Conservation (phyloP, 1,140 invertebrate species). For the Eriosoma lanigerum region DNA sequence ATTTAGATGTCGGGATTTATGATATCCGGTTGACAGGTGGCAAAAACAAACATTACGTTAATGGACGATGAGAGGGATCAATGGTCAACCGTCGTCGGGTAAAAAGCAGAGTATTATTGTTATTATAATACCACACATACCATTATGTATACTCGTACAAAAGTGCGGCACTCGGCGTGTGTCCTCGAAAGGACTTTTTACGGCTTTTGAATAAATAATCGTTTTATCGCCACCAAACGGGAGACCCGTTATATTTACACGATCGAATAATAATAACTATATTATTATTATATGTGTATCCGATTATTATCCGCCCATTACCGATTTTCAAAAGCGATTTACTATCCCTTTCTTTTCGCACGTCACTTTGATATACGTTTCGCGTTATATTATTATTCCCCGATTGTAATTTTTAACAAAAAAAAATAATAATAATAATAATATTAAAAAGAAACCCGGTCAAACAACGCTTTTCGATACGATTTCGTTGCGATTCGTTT, state of each 20-base stretch:
- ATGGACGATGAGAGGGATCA: constrained; percentile 35
- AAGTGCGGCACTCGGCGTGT: not conserved
- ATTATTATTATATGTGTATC: constrained; percentile 10
- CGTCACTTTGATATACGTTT: too few relatives aligned
- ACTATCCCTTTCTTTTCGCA: not conserved
- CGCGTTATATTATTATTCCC: too few relatives aligned
- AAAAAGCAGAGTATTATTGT: constrained; percentile 24
- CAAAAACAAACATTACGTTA: constrained; percentile 48
- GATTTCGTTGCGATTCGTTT: too few relatives aligned
- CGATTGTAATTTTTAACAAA: too few relatives aligned
- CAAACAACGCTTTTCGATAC: too few relatives aligned
- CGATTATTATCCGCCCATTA: constrained; percentile 48
- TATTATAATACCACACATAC: too few relatives aligned
- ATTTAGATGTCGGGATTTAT: constrained; percentile 48
- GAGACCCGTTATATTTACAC: not conserved
- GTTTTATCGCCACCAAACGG: not conserved
- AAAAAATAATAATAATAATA: too few relatives aligned
- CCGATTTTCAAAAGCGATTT: constrained; percentile 49
- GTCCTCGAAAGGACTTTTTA: constrained; percentile 43
- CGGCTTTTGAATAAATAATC: constrained; percentile 50
- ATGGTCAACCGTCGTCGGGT: constrained; percentile 42
- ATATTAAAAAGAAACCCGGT: too few relatives aligned
- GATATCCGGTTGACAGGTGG: constrained; percentile 46
- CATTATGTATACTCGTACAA: not conserved
- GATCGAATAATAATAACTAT: not conserved